Conservation (phyloP, 1,140 invertebrate genomes). For the Leptoteleia sp. region DNA sequence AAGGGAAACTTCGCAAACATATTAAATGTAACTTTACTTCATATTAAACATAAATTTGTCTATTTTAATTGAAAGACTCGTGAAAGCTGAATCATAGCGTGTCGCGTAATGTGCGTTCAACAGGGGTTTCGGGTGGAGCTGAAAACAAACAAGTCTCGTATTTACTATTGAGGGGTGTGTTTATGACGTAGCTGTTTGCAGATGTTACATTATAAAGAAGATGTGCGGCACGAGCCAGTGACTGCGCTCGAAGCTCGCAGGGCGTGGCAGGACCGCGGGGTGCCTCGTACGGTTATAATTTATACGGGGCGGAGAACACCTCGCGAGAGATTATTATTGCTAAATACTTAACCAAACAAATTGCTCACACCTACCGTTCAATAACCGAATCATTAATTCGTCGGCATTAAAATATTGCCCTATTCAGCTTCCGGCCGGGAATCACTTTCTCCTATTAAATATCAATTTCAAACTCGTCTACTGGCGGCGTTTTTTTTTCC, state of each 20-base stretch:
- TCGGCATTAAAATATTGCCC: slow-evolving; percentile 57
- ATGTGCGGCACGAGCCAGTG: slow-evolving; percentile 71
- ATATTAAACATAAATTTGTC: slow-evolving; percentile 29
- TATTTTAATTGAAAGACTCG: slow-evolving; percentile 34
- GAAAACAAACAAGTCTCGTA: slow-evolving; percentile 68
- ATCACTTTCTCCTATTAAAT: slow-evolving; percentile 51
- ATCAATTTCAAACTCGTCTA: slow-evolving; percentile 29
- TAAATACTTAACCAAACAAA: slow-evolving; percentile 78
- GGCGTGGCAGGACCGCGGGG: slow-evolving; percentile 79
- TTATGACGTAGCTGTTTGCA: slow-evolving; percentile 77
- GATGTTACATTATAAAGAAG: slow-evolving; percentile 78
- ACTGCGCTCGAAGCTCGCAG: slow-evolving; percentile 69
- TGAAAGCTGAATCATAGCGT: slow-evolving; percentile 51
- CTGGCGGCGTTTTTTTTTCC: background rate
- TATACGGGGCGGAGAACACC: slow-evolving; percentile 69
- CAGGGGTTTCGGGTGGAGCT: slow-evolving; percentile 53
- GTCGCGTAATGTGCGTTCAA: slow-evolving; percentile 27
- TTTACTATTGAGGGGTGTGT: slow-evolving; percentile 74
- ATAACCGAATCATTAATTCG: slow-evolving; percentile 73
- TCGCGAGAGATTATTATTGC: slow-evolving; percentile 77
- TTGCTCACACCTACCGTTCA: slow-evolving; percentile 74
- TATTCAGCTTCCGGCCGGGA: slow-evolving; percentile 18
- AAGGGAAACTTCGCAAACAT: too few species aligned
- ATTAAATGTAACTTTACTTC: too few species aligned
- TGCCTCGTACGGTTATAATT: slow-evolving; percentile 77